These are phyloP conservation scores for Listrodromus nycthemerus DNA, from an alignment of 2,888 invertebrate species.

Conservation along the genomic window DNA sequence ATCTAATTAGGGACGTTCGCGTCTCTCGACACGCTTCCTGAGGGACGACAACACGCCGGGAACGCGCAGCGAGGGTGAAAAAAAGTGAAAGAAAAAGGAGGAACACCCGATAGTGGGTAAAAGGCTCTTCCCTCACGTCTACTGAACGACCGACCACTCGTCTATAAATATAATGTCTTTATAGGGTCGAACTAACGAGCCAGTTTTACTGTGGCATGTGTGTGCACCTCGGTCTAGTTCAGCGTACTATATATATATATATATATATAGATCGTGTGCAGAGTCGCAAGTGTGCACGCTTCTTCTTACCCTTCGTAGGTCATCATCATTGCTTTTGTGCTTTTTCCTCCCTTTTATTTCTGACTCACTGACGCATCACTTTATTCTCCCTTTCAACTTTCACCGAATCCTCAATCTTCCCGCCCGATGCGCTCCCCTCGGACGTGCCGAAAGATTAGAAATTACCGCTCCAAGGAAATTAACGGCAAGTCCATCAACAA, in stretches of 20 bases:
- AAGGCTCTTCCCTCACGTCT: conserved; percentile 12
- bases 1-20: conserved; percentile 62
- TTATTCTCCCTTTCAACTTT: conserved; percentile 20
- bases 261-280: neutral
- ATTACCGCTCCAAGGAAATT: conserved; percentile 65
- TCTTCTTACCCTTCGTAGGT: conserved; percentile 5
- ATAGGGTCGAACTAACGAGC: conserved; percentile 37
- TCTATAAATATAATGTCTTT: conserved; percentile 50
- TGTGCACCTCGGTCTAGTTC: neutral
- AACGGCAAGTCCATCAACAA: conserved; percentile 45
- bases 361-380: conserved; percentile 54
- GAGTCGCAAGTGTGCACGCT: conserved; percentile 6
- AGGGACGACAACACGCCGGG: conserved; percentile 34
- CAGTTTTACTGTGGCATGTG: neutral
- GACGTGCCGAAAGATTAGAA: conserved; percentile 67
- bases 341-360: conserved; percentile 27
- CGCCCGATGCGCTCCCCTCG: neutral
- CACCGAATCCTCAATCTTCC: conserved; percentile 37
- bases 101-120: conserved; percentile 36
- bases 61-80: neutral
- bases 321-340: conserved; percentile 28
- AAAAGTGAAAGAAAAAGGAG: conserved; percentile 34
- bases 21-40: conserved; percentile 50
- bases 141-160: conserved; percentile 2
- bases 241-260: neutral